phyloP scores from a whole-genome alignment of 1,140 invertebrate species.

The Linepithema humile region DNA sequence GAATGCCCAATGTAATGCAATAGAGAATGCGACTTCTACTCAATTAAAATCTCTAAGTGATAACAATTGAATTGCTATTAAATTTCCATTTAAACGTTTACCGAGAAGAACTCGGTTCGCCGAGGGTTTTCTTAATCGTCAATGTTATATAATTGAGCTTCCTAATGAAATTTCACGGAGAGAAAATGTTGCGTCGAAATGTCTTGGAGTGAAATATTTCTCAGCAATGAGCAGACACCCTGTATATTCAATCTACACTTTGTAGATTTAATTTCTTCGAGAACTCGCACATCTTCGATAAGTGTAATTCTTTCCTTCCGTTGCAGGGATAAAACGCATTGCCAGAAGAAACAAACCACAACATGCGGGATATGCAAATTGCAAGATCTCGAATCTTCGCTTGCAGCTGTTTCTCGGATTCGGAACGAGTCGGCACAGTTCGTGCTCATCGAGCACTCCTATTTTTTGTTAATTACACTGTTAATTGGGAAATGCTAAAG shows the following conservation, averaged over 20 bases:
- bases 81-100: conserved; percentile 18
- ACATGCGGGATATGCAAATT: not conserved
- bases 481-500: conserved; percentile 29
- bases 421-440: not conserved
- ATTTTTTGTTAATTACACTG: not conserved
- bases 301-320: not conserved
- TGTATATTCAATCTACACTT: not conserved
- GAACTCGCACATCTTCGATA: not conserved
- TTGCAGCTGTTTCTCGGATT: conserved; percentile 1
- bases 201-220: not conserved
- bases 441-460: not conserved
- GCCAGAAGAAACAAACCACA: not conserved
- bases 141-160: not conserved
- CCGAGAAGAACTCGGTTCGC: not conserved
- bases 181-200: not conserved
- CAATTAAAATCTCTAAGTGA: conserved; percentile 18
- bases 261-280: not conserved
- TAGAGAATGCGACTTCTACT: not conserved
- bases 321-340: not conserved
- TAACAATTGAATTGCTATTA: conserved; percentile 22
- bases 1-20: conserved; percentile 27
- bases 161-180: not conserved
- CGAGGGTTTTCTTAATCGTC: no score
- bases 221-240: not conserved
- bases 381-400: not conserved